These are phyloP conservation scores for Drosophila hamatofila DNA, from an alignment of 2,888 invertebrate genomes.

Conservation along the genomic window DNA sequence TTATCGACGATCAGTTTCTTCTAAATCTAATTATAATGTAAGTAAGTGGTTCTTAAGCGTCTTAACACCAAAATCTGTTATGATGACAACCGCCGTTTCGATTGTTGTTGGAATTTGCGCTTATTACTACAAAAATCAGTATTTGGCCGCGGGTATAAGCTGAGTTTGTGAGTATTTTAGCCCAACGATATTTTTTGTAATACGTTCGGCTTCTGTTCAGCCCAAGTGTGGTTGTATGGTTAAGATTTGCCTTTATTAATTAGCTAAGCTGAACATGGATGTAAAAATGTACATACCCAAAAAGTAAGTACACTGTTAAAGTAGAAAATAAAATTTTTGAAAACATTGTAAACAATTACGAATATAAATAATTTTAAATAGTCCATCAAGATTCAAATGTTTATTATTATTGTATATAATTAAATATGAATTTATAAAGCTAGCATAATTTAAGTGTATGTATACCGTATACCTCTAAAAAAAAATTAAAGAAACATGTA, in stretches of 20 bases:
- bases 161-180: conserved; percentile 78
- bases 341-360: conserved; percentile 3
- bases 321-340: neutral
- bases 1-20: conserved; percentile 49
- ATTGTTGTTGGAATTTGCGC: conserved; percentile 85
- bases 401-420: conserved; percentile 35
- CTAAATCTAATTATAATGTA: conserved; percentile 66
- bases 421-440: conserved; percentile 41
- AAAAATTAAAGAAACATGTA: neutral
- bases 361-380: conserved; percentile 5
- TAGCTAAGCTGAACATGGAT: conserved; percentile 30
- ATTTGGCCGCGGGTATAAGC: conserved; percentile 84
- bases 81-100: conserved; percentile 85
- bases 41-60: conserved; percentile 75
- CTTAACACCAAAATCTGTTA: conserved; percentile 79
- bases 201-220: conserved; percentile 59
- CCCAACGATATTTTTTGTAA: conserved; percentile 47
- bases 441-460: conserved; percentile 32
- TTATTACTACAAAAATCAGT: conserved; percentile 85
- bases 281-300: conserved; percentile 35
- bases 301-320: conserved; percentile 17
- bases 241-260: conserved; percentile 72
- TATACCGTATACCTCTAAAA: conserved; percentile 12
- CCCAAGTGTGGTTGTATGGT: conserved; percentile 69
- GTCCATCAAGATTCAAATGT: conserved; percentile 9